These are phyloP conservation scores for Tympanoctomys barrerae DNA, from an alignment of 2,797 vertebrate genomes.

Conservation along the genomic window DNA sequence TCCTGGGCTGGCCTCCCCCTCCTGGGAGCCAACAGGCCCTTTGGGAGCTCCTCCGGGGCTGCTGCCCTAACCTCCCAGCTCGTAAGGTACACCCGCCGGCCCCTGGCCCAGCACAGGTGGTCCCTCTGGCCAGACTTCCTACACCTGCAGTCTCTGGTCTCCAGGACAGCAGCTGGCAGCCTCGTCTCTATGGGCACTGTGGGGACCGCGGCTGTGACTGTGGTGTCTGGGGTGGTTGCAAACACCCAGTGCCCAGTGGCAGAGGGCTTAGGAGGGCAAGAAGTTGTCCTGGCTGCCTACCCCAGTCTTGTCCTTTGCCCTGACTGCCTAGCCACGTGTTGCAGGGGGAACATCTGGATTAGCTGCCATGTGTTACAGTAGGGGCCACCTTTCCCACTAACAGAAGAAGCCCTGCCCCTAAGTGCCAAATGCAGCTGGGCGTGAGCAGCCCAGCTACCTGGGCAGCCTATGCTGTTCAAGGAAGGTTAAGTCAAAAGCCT, in stretches of 20 bases:
- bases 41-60: conserved; percentile 69
- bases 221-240: not conserved
- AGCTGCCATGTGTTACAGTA: not conserved
- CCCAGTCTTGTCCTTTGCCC: not conserved
- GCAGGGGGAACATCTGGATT: not conserved
- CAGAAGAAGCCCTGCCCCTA: not conserved
- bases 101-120: not conserved
- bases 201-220: not conserved
- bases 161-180: not conserved
- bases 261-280: not conserved
- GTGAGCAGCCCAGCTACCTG: not conserved
- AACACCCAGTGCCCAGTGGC: not conserved
- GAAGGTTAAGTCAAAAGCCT: fast-evolving
- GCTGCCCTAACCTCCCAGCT: not conserved
- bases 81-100: not conserved
- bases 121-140: not conserved
- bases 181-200: not conserved
- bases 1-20: not conserved
- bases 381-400: not conserved
- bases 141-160: not conserved
- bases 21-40: conserved; percentile 38
- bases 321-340: not conserved
- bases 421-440: not conserved
- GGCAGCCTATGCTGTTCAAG: fast-evolving
- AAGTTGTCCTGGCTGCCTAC: not conserved